Evolutionary conservation across 2,113 vertebrate genomes (phyloP).

Genomic region (Gopherus flavomarginatus): DNA sequence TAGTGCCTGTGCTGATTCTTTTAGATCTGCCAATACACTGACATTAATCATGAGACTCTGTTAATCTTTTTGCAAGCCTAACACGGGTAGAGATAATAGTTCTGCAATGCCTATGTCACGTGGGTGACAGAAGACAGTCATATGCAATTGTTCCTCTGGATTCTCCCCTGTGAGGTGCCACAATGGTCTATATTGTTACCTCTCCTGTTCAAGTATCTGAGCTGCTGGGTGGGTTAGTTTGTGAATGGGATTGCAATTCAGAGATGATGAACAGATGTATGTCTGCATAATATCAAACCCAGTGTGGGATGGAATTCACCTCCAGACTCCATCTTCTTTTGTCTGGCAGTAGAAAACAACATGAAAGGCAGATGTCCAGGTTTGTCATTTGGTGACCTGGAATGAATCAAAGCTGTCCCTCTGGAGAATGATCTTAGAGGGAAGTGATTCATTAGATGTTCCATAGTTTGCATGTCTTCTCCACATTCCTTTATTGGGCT

Average conservation of each 20-base stretch:
- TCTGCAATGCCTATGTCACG: accelerated
- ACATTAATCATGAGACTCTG: background rate
- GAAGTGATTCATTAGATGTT: background rate
- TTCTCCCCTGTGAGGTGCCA: background rate
- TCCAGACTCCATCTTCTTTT: background rate
- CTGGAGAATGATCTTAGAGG: background rate
- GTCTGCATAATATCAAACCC: background rate
- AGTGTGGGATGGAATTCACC: background rate
- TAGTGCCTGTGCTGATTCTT: background rate
- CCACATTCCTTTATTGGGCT: too few species aligned
- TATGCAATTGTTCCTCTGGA: background rate
- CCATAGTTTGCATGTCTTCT: too few species aligned
- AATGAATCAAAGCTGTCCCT: background rate
- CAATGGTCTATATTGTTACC: accelerated
- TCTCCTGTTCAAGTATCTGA: background rate
- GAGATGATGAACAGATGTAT: background rate
- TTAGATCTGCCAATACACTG: background rate
- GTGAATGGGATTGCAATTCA: background rate
- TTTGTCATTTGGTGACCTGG: background rate
- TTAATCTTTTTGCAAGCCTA: background rate
- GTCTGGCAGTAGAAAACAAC: background rate
- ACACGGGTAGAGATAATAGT: background rate
- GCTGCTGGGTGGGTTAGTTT: background rate
- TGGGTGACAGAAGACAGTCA: background rate
- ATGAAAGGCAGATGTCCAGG: too few species aligned